Evolutionary conservation across 2,797 vertebrate species (phyloP), one percentile per base, ranked within the genome.

Genomic region (Enteromius treurensis): DNA sequence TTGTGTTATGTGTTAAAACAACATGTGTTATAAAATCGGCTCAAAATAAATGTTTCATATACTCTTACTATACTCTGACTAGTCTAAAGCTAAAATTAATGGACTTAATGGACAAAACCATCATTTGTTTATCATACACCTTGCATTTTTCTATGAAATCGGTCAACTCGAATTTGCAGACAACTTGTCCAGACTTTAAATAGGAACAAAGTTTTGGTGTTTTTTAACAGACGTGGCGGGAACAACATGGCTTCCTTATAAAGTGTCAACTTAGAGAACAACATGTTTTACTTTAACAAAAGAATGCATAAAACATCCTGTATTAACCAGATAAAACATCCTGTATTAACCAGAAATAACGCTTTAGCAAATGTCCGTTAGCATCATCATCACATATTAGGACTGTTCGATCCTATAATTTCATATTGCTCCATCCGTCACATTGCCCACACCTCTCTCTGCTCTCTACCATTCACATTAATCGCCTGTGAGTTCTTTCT

Each of bases 401-500:
- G 7, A 55, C n/a, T 17, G 40, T 62, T 81, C 34, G 15, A 47
- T 69, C 9, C n/a, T 34, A 53, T 51, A 29, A 55, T 68, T 23
- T 23, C 65, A 26, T 21, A 80, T 85, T 84, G 21, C 64, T 53
- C 10, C 9, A 67, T 49, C 11, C 10, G 1, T 77, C 29, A 34
- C 29, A 26, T 77, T 78, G 55, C 34, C 34, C 60, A 67, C 71
- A 64, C 45, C 76, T 82, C 71, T 26, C 75, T n/a, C 78, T 76
- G 87, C 37, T 73, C 32, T 75, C 40, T 51, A 71, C 87, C 82
- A 86, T 88, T 88, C 89, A 87, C 89, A 89, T 90, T 93, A 91
- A 92, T 92, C 90, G 77, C 60, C 71, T 68, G 67, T 34, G 45
- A 83, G 82, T 83, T 81, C 79, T 87, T 82, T 89, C 90, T 92